Evolutionary conservation across 2,888 invertebrate genomes (phyloP).

Genomic region (Chalcis sispes): DNA sequence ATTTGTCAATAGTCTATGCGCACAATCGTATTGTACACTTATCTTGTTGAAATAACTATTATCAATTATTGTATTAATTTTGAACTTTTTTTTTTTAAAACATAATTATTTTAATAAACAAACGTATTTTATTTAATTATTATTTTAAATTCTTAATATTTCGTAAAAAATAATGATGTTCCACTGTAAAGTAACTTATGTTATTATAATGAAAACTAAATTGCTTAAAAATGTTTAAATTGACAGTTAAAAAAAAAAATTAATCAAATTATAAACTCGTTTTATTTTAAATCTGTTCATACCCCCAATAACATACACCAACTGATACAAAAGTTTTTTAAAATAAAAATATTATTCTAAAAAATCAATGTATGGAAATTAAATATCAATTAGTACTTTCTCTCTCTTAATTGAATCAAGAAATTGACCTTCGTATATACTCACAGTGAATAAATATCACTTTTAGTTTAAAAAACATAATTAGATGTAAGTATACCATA

Average conservation of each 20-base stretch:
- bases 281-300: not conserved
- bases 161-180: too few species aligned
- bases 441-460: constrained; percentile 23
- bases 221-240: too few species aligned
- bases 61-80: too few species aligned
- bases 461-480: not conserved
- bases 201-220: too few species aligned
- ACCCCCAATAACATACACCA: constrained; percentile 6
- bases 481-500: constrained; percentile 1
- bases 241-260: not conserved
- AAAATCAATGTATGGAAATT: constrained; percentile 8
- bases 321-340: constrained; percentile 15
- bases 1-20: too few species aligned
- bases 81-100: too few species aligned
- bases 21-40: too few species aligned
- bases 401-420: constrained; percentile 37
- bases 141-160: too few species aligned
- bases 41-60: too few species aligned
- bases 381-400: constrained; percentile 49
- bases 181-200: too few species aligned
- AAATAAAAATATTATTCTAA: not conserved
- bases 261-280: constrained; percentile 5
- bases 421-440: constrained; percentile 42
- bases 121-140: too few species aligned
- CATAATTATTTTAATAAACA: too few species aligned